phyloP scores from a whole-genome alignment of 2,113 vertebrate species.

The Hiodon alosoides region DNA sequence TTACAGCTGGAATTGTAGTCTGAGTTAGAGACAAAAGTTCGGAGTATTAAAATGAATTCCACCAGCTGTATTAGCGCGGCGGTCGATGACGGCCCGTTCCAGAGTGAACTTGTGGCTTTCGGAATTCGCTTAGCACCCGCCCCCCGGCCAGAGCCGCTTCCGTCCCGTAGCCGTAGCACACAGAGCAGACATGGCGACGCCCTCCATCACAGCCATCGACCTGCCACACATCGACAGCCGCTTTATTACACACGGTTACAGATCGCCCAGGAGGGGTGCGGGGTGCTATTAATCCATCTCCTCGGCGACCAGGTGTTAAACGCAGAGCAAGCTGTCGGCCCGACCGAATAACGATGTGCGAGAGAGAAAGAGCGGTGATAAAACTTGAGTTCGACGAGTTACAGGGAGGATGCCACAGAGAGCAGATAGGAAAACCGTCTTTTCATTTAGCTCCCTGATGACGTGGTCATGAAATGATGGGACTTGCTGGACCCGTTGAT shows the following conservation, averaged over 20 bases:
- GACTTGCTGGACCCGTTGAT: not conserved
- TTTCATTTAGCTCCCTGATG: not conserved
- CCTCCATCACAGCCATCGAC: slow-evolving; percentile 1
- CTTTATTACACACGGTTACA: slow-evolving; percentile 32
- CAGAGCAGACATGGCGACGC: not conserved
- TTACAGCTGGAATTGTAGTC: too few species aligned
- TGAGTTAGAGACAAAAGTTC: too few species aligned
- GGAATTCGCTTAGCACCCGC: too few species aligned
- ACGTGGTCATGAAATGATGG: not conserved
- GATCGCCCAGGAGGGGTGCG: not conserved
- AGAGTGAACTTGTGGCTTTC: too few species aligned
- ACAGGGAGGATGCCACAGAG: not conserved
- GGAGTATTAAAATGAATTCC: too few species aligned
- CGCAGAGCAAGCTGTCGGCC: not conserved
- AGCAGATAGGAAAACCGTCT: not conserved
- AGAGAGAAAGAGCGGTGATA: not conserved
- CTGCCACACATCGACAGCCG: slow-evolving; percentile 12
- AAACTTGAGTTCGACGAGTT: slow-evolving; percentile 1
- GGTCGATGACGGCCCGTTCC: too few species aligned
- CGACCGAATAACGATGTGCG: not conserved
- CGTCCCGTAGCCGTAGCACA: not conserved
- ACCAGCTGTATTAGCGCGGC: too few species aligned
- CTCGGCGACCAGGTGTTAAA: not conserved
- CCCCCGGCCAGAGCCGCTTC: not conserved
- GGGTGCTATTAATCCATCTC: not conserved